These are phyloP conservation scores for Taxidea taxus DNA, from an alignment of 2,113 vertebrate species.

Conservation along the genomic window DNA sequence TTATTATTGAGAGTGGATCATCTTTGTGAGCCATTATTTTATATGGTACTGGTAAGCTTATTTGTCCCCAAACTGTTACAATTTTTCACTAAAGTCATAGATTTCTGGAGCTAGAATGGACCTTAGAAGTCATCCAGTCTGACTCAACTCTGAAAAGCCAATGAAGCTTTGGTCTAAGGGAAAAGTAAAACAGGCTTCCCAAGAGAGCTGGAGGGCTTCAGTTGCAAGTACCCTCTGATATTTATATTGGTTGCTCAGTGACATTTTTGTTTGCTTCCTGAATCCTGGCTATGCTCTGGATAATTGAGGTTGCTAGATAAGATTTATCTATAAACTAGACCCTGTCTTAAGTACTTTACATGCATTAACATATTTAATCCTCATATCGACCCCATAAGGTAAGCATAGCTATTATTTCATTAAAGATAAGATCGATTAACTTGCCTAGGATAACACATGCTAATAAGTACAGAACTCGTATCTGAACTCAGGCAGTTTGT, in stretches of 20 bases:
- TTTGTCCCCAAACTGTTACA: neutral
- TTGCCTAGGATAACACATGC: neutral
- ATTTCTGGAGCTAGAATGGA: neutral
- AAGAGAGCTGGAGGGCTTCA: neutral
- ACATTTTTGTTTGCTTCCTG: slow-evolving; percentile 50
- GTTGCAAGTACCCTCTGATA: neutral
- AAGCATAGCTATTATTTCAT: slow-evolving; percentile 15
- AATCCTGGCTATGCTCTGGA: slow-evolving; percentile 11
- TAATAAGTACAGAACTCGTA: neutral
- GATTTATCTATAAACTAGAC: slow-evolving; percentile 16
- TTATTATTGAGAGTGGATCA: slow-evolving; percentile 28
- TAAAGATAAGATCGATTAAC: slow-evolving; percentile 18
- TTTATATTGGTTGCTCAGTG: slow-evolving; percentile 26
- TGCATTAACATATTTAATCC: slow-evolving; percentile 27
- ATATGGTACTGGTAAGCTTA: neutral
- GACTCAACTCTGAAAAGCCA: slow-evolving; percentile 18
- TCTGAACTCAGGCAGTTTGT: neutral
- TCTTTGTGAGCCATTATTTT: slow-evolving; percentile 42
- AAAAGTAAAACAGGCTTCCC: neutral
- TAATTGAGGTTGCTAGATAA: slow-evolving; percentile 19
- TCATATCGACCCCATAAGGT: neutral
- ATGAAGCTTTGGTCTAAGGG: slow-evolving; percentile 6
- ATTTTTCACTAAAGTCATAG: neutral
- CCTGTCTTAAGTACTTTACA: neutral
- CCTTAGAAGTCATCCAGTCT: neutral